A percentile compares a stretch with the other conserved stretches of the same genome.
These are phyloP conservation scores for Anhinga rufa DNA, from an alignment of 2,113 vertebrate species.

Conservation along the genomic window DNA sequence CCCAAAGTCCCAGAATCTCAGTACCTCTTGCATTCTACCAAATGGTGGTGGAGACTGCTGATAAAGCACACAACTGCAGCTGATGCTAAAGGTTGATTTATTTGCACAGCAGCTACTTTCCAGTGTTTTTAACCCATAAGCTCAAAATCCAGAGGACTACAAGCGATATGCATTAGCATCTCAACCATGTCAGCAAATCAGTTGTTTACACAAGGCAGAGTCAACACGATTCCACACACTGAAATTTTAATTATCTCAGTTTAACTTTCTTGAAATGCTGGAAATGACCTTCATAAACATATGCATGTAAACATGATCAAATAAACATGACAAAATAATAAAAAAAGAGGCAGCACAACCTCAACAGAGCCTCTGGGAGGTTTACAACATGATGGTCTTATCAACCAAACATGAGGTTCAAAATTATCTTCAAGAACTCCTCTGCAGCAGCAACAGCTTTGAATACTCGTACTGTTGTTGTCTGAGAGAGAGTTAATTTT, in stretches of 20 bases:
- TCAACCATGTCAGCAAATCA: not conserved
- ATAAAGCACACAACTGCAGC: not conserved
- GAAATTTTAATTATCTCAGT: not conserved
- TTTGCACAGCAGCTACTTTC: not conserved
- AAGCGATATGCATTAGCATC: fast-evolving
- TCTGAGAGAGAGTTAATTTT: not conserved
- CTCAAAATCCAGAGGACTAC: not conserved
- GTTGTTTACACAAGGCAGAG: not conserved
- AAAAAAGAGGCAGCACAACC: not conserved
- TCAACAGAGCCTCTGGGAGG: not conserved
- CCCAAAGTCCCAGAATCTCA: not conserved
- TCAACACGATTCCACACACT: not conserved
- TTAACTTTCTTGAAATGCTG: not conserved
- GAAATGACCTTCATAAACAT: not conserved
- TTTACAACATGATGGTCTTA: not conserved
- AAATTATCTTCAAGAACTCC: not conserved
- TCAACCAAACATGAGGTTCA: not conserved
- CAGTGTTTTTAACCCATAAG: not conserved
- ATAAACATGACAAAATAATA: not conserved
- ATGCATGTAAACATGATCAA: not conserved
- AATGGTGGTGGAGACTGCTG: not conserved
- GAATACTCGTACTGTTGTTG: not conserved
- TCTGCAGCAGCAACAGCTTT: not conserved
- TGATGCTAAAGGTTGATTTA: not conserved
- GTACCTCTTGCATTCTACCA: not conserved